Percentiles rank a stretch among this genome's conserved stretches.
Evolutionary conservation across 2,113 vertebrate species (phyloP).

Genomic region (Natator depressus): DNA sequence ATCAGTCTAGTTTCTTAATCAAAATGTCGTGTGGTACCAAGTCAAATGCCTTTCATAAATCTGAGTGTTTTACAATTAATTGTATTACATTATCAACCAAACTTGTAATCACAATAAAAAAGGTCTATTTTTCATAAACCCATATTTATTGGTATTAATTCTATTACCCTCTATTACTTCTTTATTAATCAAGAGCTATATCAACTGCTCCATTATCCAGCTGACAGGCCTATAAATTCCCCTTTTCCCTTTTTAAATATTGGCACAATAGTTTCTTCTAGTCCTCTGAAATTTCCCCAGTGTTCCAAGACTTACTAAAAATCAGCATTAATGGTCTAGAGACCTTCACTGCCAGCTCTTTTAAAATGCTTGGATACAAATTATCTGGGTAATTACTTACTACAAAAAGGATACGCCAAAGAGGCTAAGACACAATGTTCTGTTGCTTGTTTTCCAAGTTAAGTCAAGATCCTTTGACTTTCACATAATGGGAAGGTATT

Average conservation of each 20-base stretch:
- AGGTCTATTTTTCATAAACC: too few relatives aligned
- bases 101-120: background rate
- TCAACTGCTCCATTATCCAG: background rate
- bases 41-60: background rate
- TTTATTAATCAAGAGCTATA: too few relatives aligned
- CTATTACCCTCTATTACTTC: background rate
- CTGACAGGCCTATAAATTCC: background rate
- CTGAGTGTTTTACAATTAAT: background rate
- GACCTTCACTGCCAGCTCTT: background rate
- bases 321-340: background rate
- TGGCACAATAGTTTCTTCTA: background rate
- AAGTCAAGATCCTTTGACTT: background rate
- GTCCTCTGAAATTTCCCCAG: background rate
- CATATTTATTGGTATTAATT: background rate
- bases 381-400: background rate
- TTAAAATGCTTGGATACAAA: background rate
- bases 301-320: background rate
- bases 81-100: background rate
- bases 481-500: rapidly evolving
- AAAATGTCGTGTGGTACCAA: background rate
- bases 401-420: background rate
- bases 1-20: background rate
- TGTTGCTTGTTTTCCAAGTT: background rate
- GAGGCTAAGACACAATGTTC: background rate
- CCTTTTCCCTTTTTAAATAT: background rate